A percentile compares a stretch with the other conserved stretches of the same genome.
Evolutionary conservation across 1,140 invertebrate genomes (phyloP).

Genomic region (Drosophila athabasca): DNA sequence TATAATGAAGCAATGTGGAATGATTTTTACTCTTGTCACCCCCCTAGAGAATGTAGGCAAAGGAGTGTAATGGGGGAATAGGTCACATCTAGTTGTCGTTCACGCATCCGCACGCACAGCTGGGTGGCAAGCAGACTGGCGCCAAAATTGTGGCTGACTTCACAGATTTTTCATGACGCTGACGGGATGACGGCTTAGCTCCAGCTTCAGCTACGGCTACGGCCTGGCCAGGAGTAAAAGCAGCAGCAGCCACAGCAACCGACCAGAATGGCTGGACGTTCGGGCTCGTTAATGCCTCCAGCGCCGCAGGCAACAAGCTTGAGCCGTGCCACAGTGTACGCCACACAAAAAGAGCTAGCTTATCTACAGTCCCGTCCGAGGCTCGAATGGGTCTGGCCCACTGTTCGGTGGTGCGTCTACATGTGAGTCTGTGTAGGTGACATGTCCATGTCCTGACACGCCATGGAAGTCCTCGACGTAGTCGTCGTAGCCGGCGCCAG

Average conservation of each 20-base stretch:
- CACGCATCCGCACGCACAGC: slow-evolving; percentile 76
- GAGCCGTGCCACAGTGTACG: slow-evolving; percentile 8
- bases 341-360: not conserved
- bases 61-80: not conserved
- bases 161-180: slow-evolving; percentile 73
- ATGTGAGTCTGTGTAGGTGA: slow-evolving; percentile 54
- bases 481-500: slow-evolving; percentile 57
- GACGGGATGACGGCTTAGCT: slow-evolving; percentile 64
- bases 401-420: slow-evolving; percentile 39
- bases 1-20: slow-evolving; percentile 67
- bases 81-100: slow-evolving; percentile 46
- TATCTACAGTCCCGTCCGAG: not conserved
- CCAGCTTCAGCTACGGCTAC: slow-evolving; percentile 11
- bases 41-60: not conserved
- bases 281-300: slow-evolving; percentile 67
- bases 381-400: slow-evolving; percentile 31
- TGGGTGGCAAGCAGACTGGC: slow-evolving; percentile 76
- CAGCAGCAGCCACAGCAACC: slow-evolving; percentile 1
- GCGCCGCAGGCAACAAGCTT: slow-evolving; percentile 50
- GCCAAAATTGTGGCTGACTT: slow-evolving; percentile 80
- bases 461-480: slow-evolving; percentile 14
- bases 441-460: slow-evolving; percentile 55
- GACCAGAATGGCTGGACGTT: slow-evolving; percentile 45
- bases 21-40: slow-evolving; percentile 61
- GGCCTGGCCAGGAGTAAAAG: slow-evolving; percentile 6